Evolutionary conservation across 1,140 invertebrate species (phyloP), one percentile per base, ranked within the genome.

Genomic region (Andricus grossulariae): DNA sequence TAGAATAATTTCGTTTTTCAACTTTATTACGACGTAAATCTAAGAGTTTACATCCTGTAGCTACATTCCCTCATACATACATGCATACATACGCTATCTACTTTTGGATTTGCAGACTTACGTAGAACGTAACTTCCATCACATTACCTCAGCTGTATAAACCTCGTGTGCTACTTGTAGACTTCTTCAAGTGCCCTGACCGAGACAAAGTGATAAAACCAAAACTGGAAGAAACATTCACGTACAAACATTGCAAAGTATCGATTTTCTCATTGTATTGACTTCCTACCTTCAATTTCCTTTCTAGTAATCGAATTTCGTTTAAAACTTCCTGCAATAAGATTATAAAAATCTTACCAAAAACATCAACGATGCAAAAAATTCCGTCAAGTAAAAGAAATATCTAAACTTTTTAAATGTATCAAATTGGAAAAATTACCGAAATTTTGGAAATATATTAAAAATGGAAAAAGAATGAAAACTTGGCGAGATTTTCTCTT

Each of bases 11-110:
- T 66, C n/a, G 21, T 12, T 32, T 66, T 66, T 1, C 1, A 25
- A 60, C 2, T 60, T 60, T 25, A 60, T 21, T 2, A 15, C 12
- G 55, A 60, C 55, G 55, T 60, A 60, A 60, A 60, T 66, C 57
- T 39, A 39, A 66, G 32, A 16, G 57, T 66, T 66, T 66, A 39
- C 16, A 66, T 32, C 21, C 57, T 66, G 25, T 66, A 7, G 21
- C 13, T 66, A 39, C 57, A 66, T 39, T 66, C 32, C n/a, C 21
- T 66, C 57, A 66, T 66, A 16, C 39, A 39, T 1, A 25, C 25
- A 25, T 25, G 25, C 5, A 32, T 32, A 32, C 25, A 32, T 66
- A 10, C 57, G 39, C 21, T 60, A 32, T n/a, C 60, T n/a, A 39
- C 15, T 16, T 39, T 32, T 39, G 60, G 60, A 66, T 66, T 66